These are phyloP conservation scores for Malthinus seriepunctatus DNA, from an alignment of 2,888 invertebrate species.

Conservation along the genomic window DNA sequence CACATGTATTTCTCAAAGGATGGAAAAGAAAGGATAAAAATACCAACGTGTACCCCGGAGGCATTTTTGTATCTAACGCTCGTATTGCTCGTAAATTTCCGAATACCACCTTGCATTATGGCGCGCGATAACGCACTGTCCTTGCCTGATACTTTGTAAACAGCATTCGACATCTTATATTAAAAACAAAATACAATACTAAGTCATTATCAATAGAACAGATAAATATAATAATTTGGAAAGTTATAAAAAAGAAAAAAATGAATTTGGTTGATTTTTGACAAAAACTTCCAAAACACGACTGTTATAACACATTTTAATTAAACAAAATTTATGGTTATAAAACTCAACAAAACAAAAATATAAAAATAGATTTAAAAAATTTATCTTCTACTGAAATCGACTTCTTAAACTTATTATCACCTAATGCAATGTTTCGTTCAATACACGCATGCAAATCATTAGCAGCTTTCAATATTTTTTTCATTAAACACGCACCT, in stretches of 20 bases:
- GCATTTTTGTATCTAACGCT: slow-evolving; percentile 3
- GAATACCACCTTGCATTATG: not conserved
- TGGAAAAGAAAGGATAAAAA: too few relatives aligned
- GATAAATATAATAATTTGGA: too few relatives aligned
- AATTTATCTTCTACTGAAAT: too few relatives aligned
- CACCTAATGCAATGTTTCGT: slow-evolving; percentile 3
- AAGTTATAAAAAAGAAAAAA: too few relatives aligned
- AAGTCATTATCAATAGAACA: not conserved
- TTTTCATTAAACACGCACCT: not conserved
- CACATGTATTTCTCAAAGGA: too few relatives aligned
- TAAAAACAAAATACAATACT: too few relatives aligned
- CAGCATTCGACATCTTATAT: not conserved
- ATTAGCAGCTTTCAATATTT: not conserved
- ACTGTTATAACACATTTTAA: too few relatives aligned
- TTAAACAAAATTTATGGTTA: too few relatives aligned
- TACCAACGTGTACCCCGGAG: too few relatives aligned
- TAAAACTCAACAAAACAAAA: too few relatives aligned
- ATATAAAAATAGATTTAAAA: not conserved
- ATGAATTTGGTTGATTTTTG: too few relatives aligned
- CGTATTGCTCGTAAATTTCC: not conserved
- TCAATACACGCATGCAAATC: not conserved
- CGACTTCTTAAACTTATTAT: not conserved
- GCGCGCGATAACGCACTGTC: not conserved
- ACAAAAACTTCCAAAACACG: too few relatives aligned
- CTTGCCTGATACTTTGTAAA: not conserved